phyloP scores from a whole-genome alignment of 37 sponge, comb jelly and placozoan genomes.

The Bolinopsis microptera region DNA sequence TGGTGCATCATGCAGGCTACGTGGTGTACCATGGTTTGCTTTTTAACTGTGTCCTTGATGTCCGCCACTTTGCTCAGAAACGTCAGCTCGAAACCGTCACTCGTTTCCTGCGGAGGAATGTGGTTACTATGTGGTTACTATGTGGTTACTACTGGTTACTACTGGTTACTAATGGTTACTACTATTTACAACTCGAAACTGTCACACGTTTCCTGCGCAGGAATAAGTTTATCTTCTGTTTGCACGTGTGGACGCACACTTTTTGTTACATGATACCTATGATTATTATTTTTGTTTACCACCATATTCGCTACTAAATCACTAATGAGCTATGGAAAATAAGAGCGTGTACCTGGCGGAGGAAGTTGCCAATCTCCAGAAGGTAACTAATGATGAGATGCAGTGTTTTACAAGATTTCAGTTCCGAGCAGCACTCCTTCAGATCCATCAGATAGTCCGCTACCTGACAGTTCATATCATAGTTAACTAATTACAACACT shows the following conservation, averaged over 20 bases:
- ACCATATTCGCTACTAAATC: not conserved
- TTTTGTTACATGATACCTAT: not conserved
- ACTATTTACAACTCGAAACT: slow-evolving; percentile 88
- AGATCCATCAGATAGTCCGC: slow-evolving; percentile 92
- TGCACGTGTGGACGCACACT: not conserved
- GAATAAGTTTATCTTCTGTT: too few relatives aligned
- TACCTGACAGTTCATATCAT: slow-evolving; percentile 70
- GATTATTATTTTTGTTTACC: not conserved
- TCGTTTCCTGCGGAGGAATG: slow-evolving; percentile 59
- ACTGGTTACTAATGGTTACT: too few relatives aligned
- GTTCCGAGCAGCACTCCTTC: slow-evolving; percentile 76
- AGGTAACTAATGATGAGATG: slow-evolving; percentile 73
- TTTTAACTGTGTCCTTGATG: slow-evolving; percentile 92
- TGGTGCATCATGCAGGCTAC: slow-evolving; percentile 83
- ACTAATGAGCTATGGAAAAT: too few relatives aligned
- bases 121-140: too few relatives aligned
- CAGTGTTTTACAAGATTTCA: slow-evolving; percentile 73
- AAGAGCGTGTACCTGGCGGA: slow-evolving; percentile 88
- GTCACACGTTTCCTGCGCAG: slow-evolving; percentile 67
- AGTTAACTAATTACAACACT: too few relatives aligned
- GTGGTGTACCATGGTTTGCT: slow-evolving; percentile 81
- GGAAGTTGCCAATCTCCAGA: slow-evolving; percentile 85
- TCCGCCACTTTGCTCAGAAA: slow-evolving; percentile 77
- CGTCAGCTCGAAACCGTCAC: slow-evolving; percentile 82
- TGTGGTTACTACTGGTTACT: too few relatives aligned